A percentile compares a stretch with the other conserved stretches of the same genome.
Evolutionary conservation across 2,113 vertebrate species (phyloP).

Genomic region (Oryzias celebensis): DNA sequence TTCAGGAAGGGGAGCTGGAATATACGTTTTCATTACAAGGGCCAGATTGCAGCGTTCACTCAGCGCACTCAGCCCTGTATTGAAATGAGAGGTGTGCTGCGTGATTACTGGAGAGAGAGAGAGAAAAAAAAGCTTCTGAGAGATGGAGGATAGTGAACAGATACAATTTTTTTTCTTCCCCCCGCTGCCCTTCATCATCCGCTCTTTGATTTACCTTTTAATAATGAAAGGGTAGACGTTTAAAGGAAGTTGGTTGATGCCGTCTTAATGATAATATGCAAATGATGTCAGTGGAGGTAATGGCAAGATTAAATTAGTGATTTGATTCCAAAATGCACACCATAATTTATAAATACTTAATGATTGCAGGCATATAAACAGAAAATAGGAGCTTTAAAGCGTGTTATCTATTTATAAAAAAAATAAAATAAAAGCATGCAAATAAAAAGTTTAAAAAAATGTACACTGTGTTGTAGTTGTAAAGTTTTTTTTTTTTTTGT

Average conservation of each 20-base stretch:
- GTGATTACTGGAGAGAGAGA: conserved; percentile 59
- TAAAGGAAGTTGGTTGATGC: conserved; percentile 17
- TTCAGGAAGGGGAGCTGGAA: conserved; percentile 71
- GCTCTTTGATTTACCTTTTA: conserved; percentile 54
- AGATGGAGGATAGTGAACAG: conserved; percentile 45
- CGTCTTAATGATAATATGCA: conserved; percentile 19
- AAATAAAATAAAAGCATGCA: no score
- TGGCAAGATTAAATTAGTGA: conserved; percentile 19
- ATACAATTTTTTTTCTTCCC: conserved; percentile 22
- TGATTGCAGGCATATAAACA: no score
- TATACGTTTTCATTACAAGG: conserved; percentile 73
- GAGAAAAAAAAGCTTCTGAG: conserved; percentile 53
- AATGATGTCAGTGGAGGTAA: conserved; percentile 16
- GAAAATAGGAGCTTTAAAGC: no score
- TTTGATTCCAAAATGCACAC: conserved; percentile 20
- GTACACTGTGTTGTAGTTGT: no score
- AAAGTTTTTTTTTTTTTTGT: no score
- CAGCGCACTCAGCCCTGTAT: conserved; percentile 57
- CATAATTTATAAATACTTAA: no score
- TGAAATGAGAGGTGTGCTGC: conserved; percentile 71
- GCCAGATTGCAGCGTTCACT: conserved; percentile 64
- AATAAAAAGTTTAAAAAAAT: no score
- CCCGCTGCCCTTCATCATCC: conserved; percentile 19
- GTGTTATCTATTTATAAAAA: no score
- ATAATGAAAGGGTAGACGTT: conserved; percentile 25